A percentile compares a stretch with the other conserved stretches of the same genome.
Conservation (phyloP, 1,140 invertebrate genomes). For the Drosophila grimshawi region DNA sequence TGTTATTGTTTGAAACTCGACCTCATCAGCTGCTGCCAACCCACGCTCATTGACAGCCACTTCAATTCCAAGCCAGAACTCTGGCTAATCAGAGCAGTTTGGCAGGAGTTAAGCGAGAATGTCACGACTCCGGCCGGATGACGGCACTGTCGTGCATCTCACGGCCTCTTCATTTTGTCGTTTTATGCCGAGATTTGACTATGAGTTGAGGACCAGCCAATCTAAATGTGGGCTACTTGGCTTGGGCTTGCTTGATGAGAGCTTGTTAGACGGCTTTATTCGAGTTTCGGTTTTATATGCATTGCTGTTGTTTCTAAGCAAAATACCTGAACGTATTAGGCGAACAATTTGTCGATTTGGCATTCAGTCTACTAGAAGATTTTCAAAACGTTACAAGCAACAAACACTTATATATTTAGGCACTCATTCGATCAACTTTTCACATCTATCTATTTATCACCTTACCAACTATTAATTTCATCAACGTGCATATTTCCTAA, state of each 20-base stretch:
- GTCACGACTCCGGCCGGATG: slow-evolving; percentile 39
- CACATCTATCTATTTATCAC: too few species aligned
- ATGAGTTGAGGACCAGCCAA: not conserved
- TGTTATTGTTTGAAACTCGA: slow-evolving; percentile 79
- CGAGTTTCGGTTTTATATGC: slow-evolving; percentile 38
- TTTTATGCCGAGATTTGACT: slow-evolving; percentile 43
- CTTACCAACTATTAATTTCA: too few species aligned
- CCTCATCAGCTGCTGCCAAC: slow-evolving; percentile 64
- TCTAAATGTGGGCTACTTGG: slow-evolving; percentile 12
- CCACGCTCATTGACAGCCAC: slow-evolving; percentile 43
- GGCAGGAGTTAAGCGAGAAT: slow-evolving; percentile 64
- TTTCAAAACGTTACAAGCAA: not conserved
- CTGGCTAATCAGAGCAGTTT: slow-evolving; percentile 70
- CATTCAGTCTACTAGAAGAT: not conserved
- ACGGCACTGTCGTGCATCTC: not conserved
- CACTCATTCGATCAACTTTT: too few species aligned
- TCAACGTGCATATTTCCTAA: too few species aligned
- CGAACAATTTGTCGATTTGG: not conserved
- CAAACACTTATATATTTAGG: too few species aligned
- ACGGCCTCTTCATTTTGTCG: slow-evolving; percentile 38
- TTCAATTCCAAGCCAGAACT: slow-evolving; percentile 47
- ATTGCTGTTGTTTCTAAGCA: slow-evolving; percentile 15
- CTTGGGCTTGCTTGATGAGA: not conserved
- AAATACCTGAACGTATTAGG: slow-evolving; percentile 8
- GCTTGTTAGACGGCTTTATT: slow-evolving; percentile 52